phyloP scores from a whole-genome alignment of 2,113 vertebrate species.

The Cervus canadensis region DNA sequence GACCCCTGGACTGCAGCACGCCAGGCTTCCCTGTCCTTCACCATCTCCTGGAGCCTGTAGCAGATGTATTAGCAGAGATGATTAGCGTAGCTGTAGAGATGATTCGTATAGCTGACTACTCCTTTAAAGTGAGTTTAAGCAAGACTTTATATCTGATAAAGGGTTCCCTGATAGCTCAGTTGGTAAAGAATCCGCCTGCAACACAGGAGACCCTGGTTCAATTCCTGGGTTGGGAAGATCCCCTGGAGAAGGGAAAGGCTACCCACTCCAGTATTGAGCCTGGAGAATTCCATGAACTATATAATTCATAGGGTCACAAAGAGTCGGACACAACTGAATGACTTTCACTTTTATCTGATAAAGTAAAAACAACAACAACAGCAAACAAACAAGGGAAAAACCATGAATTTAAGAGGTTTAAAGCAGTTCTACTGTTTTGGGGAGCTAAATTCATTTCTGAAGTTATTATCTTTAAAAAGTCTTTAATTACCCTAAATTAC shows the following conservation, averaged over 20 bases:
- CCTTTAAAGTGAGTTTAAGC: not conserved
- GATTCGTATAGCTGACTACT: not conserved
- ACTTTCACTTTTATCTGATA: not conserved
- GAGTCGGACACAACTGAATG: accelerated
- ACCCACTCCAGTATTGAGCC: not conserved
- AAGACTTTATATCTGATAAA: not conserved
- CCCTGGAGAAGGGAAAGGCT: not conserved
- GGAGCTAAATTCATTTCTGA: not conserved
- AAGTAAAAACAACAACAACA: not conserved
- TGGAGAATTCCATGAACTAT: not conserved
- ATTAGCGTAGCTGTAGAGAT: not conserved
- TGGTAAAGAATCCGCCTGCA: not conserved
- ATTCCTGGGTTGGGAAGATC: not conserved
- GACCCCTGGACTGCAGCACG: not conserved
- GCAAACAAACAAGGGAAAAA: not conserved
- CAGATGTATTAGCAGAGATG: not conserved
- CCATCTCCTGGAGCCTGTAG: not conserved
- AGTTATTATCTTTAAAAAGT: not conserved
- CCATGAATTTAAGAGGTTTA: not conserved
- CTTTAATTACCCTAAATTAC: not conserved
- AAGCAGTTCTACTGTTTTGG: not conserved
- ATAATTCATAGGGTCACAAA: not conserved
- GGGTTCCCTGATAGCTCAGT: not conserved
- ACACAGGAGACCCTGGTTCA: not conserved
- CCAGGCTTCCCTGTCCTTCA: not conserved